Evolutionary conservation across 2,797 vertebrate species (phyloP).

Genomic region (Melanotaenia pygmaea): DNA sequence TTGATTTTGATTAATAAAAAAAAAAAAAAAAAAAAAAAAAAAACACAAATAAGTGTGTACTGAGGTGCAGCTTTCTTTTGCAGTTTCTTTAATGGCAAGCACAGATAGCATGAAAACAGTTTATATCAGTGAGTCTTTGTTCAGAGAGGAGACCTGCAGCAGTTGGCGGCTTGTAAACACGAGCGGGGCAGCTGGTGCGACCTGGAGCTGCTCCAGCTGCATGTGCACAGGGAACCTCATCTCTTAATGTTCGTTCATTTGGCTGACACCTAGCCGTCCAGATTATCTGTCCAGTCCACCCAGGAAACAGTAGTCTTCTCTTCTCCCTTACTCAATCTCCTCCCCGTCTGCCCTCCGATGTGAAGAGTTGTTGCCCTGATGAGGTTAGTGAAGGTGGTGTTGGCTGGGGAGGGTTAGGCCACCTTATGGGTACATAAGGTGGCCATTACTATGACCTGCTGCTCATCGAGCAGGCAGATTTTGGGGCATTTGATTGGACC

Average conservation of each 20-base stretch:
- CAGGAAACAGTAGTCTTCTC: slow-evolving; percentile 33
- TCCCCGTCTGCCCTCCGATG: slow-evolving; percentile 9
- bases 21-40: too few species aligned
- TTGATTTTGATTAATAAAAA: too few species aligned
- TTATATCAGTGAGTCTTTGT: slow-evolving; percentile 5
- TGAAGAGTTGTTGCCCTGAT: slow-evolving; percentile 32
- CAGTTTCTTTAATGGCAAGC: neutral
- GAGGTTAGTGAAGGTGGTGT: slow-evolving; percentile 57
- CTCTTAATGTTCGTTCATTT: slow-evolving; percentile 67
- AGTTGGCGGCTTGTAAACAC: slow-evolving; percentile 74
- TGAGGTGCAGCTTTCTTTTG: neutral
- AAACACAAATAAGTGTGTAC: too few species aligned
- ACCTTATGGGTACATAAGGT: too few species aligned
- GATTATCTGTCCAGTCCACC: slow-evolving; percentile 39
- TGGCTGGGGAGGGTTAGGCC: slow-evolving; percentile 46
- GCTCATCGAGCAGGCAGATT: slow-evolving; percentile 45
- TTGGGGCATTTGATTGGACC: slow-evolving; percentile 55
- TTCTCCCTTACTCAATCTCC: slow-evolving; percentile 1
- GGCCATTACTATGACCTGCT: slow-evolving; percentile 56
- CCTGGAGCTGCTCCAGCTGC: slow-evolving; percentile 75
- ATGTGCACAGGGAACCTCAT: slow-evolving; percentile 55
- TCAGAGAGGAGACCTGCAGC: slow-evolving; percentile 55
- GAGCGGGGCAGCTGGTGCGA: slow-evolving; percentile 69
- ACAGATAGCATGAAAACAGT: neutral
- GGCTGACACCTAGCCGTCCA: slow-evolving; percentile 52